Evolutionary conservation across 2,888 invertebrate genomes (phyloP), one percentile per base, ranked within the genome.

Genomic region (Perdita meconis): DNA sequence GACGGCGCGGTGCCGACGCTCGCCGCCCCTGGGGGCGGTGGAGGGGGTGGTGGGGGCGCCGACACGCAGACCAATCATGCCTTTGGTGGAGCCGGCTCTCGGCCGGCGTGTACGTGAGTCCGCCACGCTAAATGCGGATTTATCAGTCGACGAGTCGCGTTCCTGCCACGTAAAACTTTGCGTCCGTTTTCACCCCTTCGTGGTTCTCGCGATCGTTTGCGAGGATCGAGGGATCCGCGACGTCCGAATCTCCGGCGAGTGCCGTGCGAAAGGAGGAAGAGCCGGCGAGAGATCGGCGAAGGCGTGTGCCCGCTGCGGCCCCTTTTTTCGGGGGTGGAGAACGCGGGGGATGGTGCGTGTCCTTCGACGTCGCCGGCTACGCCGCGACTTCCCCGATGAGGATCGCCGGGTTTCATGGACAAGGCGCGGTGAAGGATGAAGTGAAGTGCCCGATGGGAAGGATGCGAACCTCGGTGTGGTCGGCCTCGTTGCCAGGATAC

Each of bases 1-100:
- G 75, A 81, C 80, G 85, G 83, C 83, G 86, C 83, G 75, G 68
- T 83, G 42, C 72, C 75, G 64, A 59, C 61, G 60, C 76, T 60
- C 71, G 78, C 83, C 83, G 83, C 80, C 79, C 81, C 81, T 80
- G 83, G 81, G 81, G 80, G 82, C 65, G 78, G 68, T 26, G 78
- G 83, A 75, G 85, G 79, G 72, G 65, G 67, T 57, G 80, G 80
- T 66, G 86, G 82, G 81, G 82, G 82, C 82, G 75, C 75, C 83
- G 85, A 83, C 85, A 85, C 83, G 81, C 86, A 86, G 86, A 85
- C 85, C 84, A 82, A 88, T 87, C 86, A 86, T 86, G 83, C 83
- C 86, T 86, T 83, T 88, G 83, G 81, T 76, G 80, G 85, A 87
- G 86, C 89, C 88, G 88, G 88, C 84, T 66, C 78, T 77, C 84